Base-by-base conservation (phyloP, 2,113 vertebrate species). In the Halichoerus grypus region DNA sequence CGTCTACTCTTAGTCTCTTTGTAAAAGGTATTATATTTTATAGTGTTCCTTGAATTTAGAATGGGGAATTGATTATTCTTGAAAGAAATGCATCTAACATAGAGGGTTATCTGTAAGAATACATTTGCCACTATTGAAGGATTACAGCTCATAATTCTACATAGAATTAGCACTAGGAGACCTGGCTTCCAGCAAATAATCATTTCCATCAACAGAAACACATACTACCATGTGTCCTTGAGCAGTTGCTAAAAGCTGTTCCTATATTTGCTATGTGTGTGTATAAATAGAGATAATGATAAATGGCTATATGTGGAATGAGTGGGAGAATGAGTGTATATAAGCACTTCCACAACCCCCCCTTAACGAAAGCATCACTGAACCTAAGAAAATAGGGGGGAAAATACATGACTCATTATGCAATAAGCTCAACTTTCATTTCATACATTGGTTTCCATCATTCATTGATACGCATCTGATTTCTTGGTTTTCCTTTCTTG, bases 101-200 rank as follows among this genome's bases (percentile, higher is more conserved):
- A 69, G 3, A 94, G 18, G 18, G 33, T 69, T 96, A 96, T 18
- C 93, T 95, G 22, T 97, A 88, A 97, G 96, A 96, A 92, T 97
- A 90, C 42, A 88, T 76, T 97, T 95, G 82, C 69, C 63, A 88
- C 88, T 98, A 94, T 53, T 96, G 92, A 98, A 98, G 97, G 82
- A 96, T 95, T 97, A 90, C 65, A 97, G 96, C 90, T 98, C 94
- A 83, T 94, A 97, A 96, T 91, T 96, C 90, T 95, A 46, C 53
- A 49, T 85, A 90, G 90, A 97, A 83, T 95, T 91, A 96, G 94
- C 95, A 82, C 67, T 91, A 94, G 77, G 93, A 55, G 95, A 85
- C 87, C 49, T 89, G 79, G 71, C 85, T 95, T 97, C 95, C 77
- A 39, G 81, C 77, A 55, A 94, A 7, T 88, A 96, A 88, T 98